These are phyloP conservation scores for Koerneria pararmatus DNA, from an alignment of 2,888 invertebrate species.

Conservation along the genomic window DNA sequence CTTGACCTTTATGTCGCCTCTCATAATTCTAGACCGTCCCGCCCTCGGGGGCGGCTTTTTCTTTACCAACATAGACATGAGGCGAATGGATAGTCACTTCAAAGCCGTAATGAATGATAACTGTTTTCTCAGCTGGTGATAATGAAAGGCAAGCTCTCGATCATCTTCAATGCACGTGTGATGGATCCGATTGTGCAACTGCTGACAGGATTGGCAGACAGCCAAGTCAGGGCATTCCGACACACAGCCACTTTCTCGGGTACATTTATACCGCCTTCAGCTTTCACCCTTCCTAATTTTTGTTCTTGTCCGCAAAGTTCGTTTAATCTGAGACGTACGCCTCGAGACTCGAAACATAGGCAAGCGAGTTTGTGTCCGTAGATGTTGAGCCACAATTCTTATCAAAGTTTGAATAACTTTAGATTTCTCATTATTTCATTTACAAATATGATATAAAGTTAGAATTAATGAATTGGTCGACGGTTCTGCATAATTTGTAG, in stretches of 20 bases:
- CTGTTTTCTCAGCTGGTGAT: conserved; percentile 70
- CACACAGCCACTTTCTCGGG: conserved; percentile 78
- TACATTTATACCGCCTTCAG: conserved; percentile 59
- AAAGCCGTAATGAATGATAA: background rate
- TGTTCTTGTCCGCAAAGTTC: background rate
- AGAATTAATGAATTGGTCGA: too few relatives aligned
- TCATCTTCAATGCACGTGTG: conserved; percentile 89
- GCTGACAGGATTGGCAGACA: conserved; percentile 91
- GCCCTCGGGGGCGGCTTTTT: too few relatives aligned
- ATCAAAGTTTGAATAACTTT: too few relatives aligned
- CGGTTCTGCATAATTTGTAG: too few relatives aligned
- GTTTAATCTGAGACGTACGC: background rate
- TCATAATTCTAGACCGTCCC: too few relatives aligned
- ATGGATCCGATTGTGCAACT: conserved; percentile 98
- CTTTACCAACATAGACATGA: too few relatives aligned
- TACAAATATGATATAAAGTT: too few relatives aligned
- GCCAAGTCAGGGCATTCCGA: conserved; percentile 69
- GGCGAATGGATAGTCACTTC: too few relatives aligned
- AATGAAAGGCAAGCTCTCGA: conserved; percentile 94
- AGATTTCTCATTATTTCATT: too few relatives aligned
- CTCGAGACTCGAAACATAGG: background rate
- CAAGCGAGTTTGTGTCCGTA: too few relatives aligned
- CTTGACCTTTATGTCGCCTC: too few relatives aligned
- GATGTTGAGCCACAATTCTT: too few relatives aligned
- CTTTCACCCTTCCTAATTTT: background rate